A percentile compares a stretch with the other conserved stretches of the same genome.
Evolutionary conservation across 2,888 invertebrate species (phyloP).

Genomic region (Eubasilissa splendida): DNA sequence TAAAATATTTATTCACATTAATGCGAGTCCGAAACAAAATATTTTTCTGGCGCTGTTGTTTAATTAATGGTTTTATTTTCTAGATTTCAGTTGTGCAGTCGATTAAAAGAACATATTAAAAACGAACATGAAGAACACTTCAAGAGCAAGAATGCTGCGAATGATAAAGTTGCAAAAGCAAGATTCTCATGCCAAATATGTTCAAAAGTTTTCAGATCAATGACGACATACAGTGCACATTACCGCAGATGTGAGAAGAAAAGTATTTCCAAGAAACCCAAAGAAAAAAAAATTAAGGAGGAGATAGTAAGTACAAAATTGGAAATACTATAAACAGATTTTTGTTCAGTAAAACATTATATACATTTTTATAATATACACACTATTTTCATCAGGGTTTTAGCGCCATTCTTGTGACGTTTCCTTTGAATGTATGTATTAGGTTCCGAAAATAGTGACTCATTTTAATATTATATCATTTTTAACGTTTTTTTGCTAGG

Average conservation of each 20-base stretch:
- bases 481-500: no score
- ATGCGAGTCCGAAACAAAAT: no score
- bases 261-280: conserved; percentile 22
- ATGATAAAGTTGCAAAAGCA: conserved; percentile 12
- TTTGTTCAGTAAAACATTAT: no score
- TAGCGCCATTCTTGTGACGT: no score
- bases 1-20: no score
- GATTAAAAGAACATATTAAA: conserved; percentile 46
- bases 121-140: conserved; percentile 24
- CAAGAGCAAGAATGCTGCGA: conserved; percentile 5
- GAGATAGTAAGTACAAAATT: conserved; percentile 33
- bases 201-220: conserved; percentile 47
- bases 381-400: no score
- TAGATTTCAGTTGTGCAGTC: conserved; percentile 42
- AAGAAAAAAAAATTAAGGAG: conserved; percentile 39
- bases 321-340: no score
- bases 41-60: no score
- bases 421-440: no score
- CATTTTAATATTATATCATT: no score
- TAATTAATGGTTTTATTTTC: background rate
- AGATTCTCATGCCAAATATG: conserved; percentile 51
- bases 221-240: conserved; percentile 47
- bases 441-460: no score
- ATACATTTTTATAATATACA: no score
- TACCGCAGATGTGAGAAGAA: conserved; percentile 46